Conservation (phyloP, 2,797 vertebrate genomes). For the Melanogrammus aeglefinus region DNA sequence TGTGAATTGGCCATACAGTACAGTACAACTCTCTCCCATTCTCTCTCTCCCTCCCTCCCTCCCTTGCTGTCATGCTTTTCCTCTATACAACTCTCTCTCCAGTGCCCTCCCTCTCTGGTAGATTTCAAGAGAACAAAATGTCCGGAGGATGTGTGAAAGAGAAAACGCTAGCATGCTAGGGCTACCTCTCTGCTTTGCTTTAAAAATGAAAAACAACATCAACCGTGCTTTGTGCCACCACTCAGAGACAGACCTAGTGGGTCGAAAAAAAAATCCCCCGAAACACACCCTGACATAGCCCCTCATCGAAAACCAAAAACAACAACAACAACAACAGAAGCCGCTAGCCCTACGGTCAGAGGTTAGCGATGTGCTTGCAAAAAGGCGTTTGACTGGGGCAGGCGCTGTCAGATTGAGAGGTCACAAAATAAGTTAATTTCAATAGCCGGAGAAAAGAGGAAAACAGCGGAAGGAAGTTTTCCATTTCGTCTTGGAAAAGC, state of each 20-base stretch:
- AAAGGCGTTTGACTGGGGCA: conserved; percentile 26
- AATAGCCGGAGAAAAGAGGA: conserved; percentile 34
- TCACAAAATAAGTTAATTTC: conserved; percentile 45
- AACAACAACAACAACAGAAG: conserved; percentile 40
- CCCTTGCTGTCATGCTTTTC: conserved; percentile 34
- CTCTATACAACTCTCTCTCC: conserved; percentile 9
- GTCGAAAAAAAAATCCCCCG: neutral
- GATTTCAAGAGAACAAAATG: conserved; percentile 80
- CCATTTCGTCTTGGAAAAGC: conserved; percentile 24
- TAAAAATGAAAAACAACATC: conserved; percentile 40
- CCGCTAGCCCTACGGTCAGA: conserved; percentile 23
- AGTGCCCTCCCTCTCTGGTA: conserved; percentile 33
- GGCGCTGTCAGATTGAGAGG: conserved; percentile 39
- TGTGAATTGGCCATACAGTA: neutral
- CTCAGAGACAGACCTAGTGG: conserved; percentile 55
- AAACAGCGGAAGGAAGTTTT: conserved; percentile 58
- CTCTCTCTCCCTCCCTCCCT: neutral
- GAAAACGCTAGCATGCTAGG: conserved; percentile 66
- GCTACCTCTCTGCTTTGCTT: conserved; percentile 51
- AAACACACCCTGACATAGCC: no score
- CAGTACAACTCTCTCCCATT: neutral
- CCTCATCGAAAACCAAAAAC: conserved; percentile 18
- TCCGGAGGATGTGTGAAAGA: conserved; percentile 65
- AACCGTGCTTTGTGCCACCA: conserved; percentile 59
- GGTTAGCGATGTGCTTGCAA: conserved; percentile 1